Percentiles rank a stretch among this genome's conserved stretches.
Evolutionary conservation across 2,113 vertebrate genomes (phyloP).

Genomic region (Chelonoidis abingdonii): DNA sequence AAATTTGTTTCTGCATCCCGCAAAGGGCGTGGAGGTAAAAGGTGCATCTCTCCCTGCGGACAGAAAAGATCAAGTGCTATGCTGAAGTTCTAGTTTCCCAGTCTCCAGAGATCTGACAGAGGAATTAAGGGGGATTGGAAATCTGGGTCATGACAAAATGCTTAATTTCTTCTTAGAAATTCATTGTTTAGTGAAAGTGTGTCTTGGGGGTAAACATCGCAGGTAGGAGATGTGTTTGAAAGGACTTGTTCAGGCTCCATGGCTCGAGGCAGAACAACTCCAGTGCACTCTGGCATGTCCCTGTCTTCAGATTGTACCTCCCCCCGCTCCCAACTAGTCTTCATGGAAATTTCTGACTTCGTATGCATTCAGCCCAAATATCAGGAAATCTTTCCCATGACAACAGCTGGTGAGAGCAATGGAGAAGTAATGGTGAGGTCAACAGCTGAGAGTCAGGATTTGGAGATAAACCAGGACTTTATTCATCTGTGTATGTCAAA

Average conservation of each 20-base stretch:
- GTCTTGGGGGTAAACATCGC: neutral
- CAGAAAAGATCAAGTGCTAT: neutral
- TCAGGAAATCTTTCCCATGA: constrained; percentile 80
- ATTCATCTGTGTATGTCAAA: constrained; percentile 62
- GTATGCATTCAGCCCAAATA: constrained; percentile 74
- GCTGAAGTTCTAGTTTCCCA: neutral
- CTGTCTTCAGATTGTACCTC: constrained; percentile 52
- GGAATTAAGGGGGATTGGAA: neutral
- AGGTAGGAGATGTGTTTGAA: neutral
- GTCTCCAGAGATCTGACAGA: neutral
- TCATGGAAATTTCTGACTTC: constrained; percentile 78
- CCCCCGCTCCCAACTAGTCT: constrained; percentile 46
- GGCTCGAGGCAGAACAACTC: constrained; percentile 1
- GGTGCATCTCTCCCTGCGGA: neutral
- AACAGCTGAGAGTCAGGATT: constrained; percentile 64
- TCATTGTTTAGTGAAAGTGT: neutral
- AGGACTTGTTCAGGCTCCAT: constrained; percentile 48
- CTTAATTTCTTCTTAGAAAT: neutral
- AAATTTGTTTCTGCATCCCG: neutral
- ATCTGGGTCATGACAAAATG: neutral
- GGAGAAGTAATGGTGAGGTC: constrained; percentile 78
- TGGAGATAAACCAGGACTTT: constrained; percentile 69
- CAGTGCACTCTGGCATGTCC: neutral
- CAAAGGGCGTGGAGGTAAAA: neutral
- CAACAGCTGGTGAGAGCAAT: constrained; percentile 81